These are phyloP conservation scores for Noturus placidus DNA, from an alignment of 2,113 vertebrate genomes.

Conservation along the genomic window DNA sequence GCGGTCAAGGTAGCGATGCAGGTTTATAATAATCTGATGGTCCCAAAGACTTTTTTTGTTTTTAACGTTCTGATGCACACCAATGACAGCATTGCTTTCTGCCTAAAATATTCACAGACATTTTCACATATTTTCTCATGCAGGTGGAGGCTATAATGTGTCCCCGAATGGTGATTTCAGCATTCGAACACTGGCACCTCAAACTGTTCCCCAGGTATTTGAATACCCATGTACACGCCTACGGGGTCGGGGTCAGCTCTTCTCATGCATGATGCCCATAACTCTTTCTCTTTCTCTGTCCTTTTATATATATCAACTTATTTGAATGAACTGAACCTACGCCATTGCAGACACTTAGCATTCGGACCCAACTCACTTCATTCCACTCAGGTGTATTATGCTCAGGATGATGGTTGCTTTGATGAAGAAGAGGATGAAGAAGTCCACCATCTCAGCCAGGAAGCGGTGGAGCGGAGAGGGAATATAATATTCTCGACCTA, in stretches of 20 bases:
- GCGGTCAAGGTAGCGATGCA: neutral
- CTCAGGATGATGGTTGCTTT: constrained; percentile 95
- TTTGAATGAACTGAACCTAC: neutral
- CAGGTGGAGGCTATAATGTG: neutral
- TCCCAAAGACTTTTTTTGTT: too few relatives aligned
- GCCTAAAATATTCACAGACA: neutral
- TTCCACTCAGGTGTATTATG: constrained; percentile 96
- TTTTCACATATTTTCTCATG: neutral
- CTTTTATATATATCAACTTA: neutral
- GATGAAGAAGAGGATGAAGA: constrained; percentile 97
- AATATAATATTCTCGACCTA: constrained; percentile 91
- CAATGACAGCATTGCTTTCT: neutral
- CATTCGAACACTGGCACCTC: neutral
- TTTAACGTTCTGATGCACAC: neutral
- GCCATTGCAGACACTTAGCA: neutral
- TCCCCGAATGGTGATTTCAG: neutral
- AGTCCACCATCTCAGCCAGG: constrained; percentile 97
- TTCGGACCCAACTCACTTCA: constrained; percentile 83
- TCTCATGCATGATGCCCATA: neutral
- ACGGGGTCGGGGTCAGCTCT: neutral
- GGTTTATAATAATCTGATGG: neutral
- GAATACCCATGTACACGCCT: neutral
- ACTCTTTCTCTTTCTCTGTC: neutral
- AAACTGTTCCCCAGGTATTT: neutral
- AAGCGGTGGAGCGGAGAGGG: constrained; percentile 93